Conservation (phyloP, 2,797 vertebrate genomes). For the Tokudaia muenninki region DNA sequence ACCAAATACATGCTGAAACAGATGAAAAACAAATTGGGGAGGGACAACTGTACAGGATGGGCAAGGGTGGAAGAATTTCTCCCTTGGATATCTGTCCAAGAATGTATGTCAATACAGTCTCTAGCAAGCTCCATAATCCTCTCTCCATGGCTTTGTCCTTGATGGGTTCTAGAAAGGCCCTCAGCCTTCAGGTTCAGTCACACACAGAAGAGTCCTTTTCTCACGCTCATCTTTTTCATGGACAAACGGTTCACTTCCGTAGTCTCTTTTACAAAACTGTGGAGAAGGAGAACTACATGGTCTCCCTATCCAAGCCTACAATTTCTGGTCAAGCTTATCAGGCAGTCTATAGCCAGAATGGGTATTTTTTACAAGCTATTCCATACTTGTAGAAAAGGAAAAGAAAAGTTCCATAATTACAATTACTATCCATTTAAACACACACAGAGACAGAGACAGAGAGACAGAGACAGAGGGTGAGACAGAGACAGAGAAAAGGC, state of each 20-base stretch:
- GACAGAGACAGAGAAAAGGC: background rate
- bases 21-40: slow-evolving; percentile 6
- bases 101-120: slow-evolving; percentile 10
- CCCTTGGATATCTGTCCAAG: slow-evolving; percentile 28
- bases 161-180: background rate
- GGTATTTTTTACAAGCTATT: background rate
- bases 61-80: background rate
- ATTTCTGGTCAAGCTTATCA: background rate
- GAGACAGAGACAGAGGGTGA: background rate
- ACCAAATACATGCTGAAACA: slow-evolving; percentile 53
- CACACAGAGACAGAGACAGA: background rate
- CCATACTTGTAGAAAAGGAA: slow-evolving; percentile 24
- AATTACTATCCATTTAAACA: background rate
- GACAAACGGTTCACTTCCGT: background rate
- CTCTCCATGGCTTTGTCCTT: slow-evolving; percentile 34
- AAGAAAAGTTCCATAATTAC: slow-evolving; percentile 10
- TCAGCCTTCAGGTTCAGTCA: background rate
- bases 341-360: slow-evolving; percentile 8
- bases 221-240: background rate
- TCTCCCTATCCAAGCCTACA: background rate
- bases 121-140: slow-evolving; percentile 34
- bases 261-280: background rate
- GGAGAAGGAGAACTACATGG: background rate
- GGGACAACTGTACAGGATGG: background rate
- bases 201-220: background rate